Percentiles rank a stretch among this genome's conserved stretches.
These are phyloP conservation scores for Leptodactylus fallax DNA, from an alignment of 2,797 vertebrate species.

Conservation along the genomic window DNA sequence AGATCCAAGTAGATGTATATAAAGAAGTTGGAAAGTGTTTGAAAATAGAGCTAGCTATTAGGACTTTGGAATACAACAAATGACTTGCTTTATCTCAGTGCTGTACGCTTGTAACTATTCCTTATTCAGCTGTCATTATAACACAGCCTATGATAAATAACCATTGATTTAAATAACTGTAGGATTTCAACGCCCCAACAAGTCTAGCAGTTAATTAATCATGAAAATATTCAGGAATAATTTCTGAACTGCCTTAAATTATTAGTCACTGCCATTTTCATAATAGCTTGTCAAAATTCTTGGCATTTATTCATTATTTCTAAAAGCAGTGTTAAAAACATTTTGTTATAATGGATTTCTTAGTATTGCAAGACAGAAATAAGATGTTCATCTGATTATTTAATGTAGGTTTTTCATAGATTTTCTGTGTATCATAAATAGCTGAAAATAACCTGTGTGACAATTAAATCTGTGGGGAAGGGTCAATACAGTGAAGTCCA, in stretches of 20 bases:
- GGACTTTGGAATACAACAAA: conserved; percentile 3
- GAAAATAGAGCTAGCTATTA: neutral
- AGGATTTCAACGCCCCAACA: conserved; percentile 37
- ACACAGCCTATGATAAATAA: conserved; percentile 30
- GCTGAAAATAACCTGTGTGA: no score
- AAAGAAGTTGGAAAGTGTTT: neutral
- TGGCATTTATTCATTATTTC: conserved; percentile 48
- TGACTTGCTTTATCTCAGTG: neutral
- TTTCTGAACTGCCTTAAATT: conserved; percentile 44
- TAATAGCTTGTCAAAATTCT: conserved; percentile 45
- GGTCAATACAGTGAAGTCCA: no score
- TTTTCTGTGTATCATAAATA: no score
- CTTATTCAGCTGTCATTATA: conserved; percentile 17
- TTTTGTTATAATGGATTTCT: neutral
- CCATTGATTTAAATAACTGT: conserved; percentile 46
- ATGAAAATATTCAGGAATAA: conserved; percentile 34
- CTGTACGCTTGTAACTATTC: neutral
- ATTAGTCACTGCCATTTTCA: conserved; percentile 42
- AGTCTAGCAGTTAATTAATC: conserved; percentile 51
- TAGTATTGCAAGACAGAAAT: neutral
- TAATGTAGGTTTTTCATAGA: no score
- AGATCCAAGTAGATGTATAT: no score
- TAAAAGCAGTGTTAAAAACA: conserved; percentile 26
- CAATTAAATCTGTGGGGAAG: no score
- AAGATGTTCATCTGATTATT: neutral